Percentiles rank a stretch among this genome's conserved stretches.
Conservation (phyloP, 2,888 invertebrate species). For the Zele albiditarsus region DNA sequence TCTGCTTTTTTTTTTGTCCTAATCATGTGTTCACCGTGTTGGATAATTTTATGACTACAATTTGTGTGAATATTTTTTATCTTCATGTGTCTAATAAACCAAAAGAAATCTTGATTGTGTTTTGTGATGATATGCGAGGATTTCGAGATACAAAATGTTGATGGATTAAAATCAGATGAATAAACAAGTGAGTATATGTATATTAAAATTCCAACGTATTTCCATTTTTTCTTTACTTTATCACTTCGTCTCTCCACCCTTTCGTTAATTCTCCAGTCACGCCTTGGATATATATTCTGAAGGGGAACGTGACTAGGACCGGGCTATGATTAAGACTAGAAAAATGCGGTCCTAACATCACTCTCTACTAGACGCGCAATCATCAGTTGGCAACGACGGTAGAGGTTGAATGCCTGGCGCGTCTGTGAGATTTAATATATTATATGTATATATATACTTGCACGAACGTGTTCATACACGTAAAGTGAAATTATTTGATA, state of each 20-base stretch:
- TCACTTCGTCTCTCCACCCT: not conserved
- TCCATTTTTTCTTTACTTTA: not conserved
- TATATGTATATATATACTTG: not conserved
- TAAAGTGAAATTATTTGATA: not conserved
- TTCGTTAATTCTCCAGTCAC: slow-evolving; percentile 26
- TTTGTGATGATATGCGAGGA: not conserved
- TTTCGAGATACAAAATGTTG: not conserved
- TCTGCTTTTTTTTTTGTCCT: not conserved
- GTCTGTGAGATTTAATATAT: slow-evolving; percentile 11
- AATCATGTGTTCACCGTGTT: slow-evolving; percentile 7
- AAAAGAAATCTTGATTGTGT: not conserved
- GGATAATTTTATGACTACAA: not conserved
- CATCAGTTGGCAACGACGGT: slow-evolving; percentile 2
- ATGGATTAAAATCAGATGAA: slow-evolving; percentile 20
- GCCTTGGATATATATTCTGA: slow-evolving; percentile 16
- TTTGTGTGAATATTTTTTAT: slow-evolving; percentile 3
- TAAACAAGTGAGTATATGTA: slow-evolving; percentile 23
- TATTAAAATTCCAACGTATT: not conserved
- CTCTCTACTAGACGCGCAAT: not conserved
- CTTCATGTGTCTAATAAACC: not conserved
- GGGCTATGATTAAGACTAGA: slow-evolving; percentile 29
- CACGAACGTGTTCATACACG: not conserved
- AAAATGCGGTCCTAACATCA: slow-evolving; percentile 33
- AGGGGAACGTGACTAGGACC: slow-evolving; percentile 25
- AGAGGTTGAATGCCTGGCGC: not conserved